phyloP scores from a whole-genome alignment of 2,888 invertebrate genomes.

The Nomada lathburiana region DNA sequence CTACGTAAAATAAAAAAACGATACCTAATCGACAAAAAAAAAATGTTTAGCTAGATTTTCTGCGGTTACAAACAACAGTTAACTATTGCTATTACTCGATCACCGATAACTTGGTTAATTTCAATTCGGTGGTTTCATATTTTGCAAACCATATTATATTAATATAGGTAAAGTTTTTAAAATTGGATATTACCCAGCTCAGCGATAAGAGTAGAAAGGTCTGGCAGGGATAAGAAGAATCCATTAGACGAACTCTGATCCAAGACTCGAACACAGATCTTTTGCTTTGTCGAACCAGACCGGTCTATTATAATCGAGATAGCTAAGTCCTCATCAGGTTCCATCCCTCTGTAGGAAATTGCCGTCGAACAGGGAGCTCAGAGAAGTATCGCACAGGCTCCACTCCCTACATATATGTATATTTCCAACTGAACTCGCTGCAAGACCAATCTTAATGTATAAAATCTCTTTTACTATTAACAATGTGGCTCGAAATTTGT shows the following conservation, averaged over 20 bases:
- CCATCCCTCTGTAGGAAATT: slow-evolving; percentile 8
- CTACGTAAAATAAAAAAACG: background rate
- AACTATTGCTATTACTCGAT: too few relatives aligned
- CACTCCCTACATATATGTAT: background rate
- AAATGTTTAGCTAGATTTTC: too few relatives aligned
- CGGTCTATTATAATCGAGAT: slow-evolving; percentile 28
- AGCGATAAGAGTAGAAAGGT: background rate
- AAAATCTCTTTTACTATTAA: background rate
- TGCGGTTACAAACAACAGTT: too few relatives aligned
- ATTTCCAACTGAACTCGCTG: slow-evolving; percentile 11
- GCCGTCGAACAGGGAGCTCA: background rate
- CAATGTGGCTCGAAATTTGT: too few relatives aligned
- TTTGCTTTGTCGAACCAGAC: slow-evolving; percentile 6
- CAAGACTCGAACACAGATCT: background rate
- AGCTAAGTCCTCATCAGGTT: slow-evolving; percentile 13
- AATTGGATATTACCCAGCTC: background rate
- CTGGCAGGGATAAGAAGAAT: slow-evolving; percentile 2
- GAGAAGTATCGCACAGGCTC: background rate
- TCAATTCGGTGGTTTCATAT: too few relatives aligned
- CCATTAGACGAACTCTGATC: background rate
- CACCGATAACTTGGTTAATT: too few relatives aligned
- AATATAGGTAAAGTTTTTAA: background rate
- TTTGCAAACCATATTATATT: too few relatives aligned
- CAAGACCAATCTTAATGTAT: background rate
- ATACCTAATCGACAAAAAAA: background rate